These are phyloP conservation scores for Ginglymostoma cirratum DNA, from an alignment of 2,113 vertebrate species.

Conservation along the genomic window DNA sequence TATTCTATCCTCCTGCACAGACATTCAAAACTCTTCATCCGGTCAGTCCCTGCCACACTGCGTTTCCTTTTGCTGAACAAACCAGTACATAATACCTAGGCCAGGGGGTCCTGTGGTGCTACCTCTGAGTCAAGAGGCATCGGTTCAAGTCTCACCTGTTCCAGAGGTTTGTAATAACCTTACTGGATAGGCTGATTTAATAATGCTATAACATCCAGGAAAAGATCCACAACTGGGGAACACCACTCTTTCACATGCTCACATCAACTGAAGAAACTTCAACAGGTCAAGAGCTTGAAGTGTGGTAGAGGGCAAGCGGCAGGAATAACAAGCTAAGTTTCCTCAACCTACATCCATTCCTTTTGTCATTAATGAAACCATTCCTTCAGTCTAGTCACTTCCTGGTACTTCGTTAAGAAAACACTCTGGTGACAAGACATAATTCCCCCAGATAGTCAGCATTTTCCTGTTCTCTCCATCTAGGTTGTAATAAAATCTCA, in stretches of 20 bases:
- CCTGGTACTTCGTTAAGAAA: background rate
- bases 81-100: background rate
- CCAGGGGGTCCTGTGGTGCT: no score
- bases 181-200: no score
- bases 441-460: background rate
- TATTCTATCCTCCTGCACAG: background rate
- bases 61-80: background rate
- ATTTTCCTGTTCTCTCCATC: background rate
- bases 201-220: no score
- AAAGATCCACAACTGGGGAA: no score
- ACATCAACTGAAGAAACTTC: background rate
- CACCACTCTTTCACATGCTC: background rate
- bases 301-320: background rate
- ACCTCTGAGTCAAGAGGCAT: no score
- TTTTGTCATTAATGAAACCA: background rate
- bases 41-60: no score
- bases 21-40: background rate
- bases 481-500: background rate
- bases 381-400: background rate
- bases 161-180: no score
- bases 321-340: background rate
- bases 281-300: background rate
- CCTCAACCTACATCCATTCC: background rate
- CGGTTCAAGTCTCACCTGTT: no score
- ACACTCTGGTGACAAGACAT: background rate